Evolutionary conservation across 2,797 vertebrate genomes (phyloP), one percentile per base, ranked within the genome.

Genomic region (Myotis vivesi): DNA sequence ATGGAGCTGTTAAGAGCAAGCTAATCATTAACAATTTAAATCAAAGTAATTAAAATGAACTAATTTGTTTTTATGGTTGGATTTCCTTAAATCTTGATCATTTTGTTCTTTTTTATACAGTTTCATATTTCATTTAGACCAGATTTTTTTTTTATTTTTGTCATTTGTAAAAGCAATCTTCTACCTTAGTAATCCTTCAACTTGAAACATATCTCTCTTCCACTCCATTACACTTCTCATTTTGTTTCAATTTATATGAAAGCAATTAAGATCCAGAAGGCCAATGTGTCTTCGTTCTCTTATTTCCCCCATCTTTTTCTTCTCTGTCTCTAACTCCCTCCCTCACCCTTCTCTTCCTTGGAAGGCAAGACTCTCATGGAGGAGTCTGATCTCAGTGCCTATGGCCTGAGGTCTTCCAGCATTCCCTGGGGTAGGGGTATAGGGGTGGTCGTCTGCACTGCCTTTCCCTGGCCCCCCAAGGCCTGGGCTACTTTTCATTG

Each of bases 191-290:
- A 59, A 95, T 95, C 69, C 88, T 96, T 76, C 91, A 11, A n/a
- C 80, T 72, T 55, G 41, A 87, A 87, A 85, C 11, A 16, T 80
- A 41, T 72, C 73, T 93, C 75, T 93, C 90, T 96, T 96, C 91
- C 62, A 83, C 91, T 72, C 89, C 83, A 82, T 92, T 97, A 77
- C 76, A 38, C 75, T 95, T 96, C 88, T 94, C 95, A 89, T 96
- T 95, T 96, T 82, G 59, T 92, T 96, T 92, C 72, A 77, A 87
- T 96, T 96, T 97, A 23, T 84, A 93, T 82, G 80, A 94, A 87
- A 96, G 66, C 94, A 94, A 94, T 95, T 92, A 94, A 84, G 81
- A 94, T 80, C 62, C 72, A 88, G 64, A 90, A 93, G 77, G 44
- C 28, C 33, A 66, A 22, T 62, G 20, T 69, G 30, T 87, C 59